Evolutionary conservation across 2,797 vertebrate species (phyloP), one percentile per base, ranked within the genome.

Genomic region (Lacerta agilis): DNA sequence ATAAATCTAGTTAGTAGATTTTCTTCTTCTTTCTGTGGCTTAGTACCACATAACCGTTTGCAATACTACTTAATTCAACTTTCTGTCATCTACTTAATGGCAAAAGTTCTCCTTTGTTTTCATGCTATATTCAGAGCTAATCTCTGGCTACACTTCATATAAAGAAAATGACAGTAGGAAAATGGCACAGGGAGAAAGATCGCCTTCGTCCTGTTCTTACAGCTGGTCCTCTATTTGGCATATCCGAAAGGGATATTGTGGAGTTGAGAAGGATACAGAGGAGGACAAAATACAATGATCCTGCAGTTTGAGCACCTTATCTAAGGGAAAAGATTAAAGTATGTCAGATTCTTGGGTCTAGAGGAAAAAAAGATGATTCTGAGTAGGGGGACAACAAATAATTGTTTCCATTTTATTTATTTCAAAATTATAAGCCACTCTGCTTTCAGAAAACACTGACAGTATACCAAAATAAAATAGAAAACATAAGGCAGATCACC

Each of bases 1-100:
- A 87, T 90, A 94, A 85, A 85, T 87, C 25, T 87, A 83, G n/a
- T 10, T 91, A 36, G 27, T 90, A 23, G 25, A 90, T 86, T 87
- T 86, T 78, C 38, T 75, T 55, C 49, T 55, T 55, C n/a, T 86
- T 86, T 2, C 61, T 86, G 41, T 69, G 29, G 3, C 25, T 83
- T 92, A 89, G 89, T 90, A 38, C 29, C 49, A 2, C 45, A 90
- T 83, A 17, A 33, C 79, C 87, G 88, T 73, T 72, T 85, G 5
- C 66, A 90, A 82, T 58, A 77, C 58, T 25, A 0, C 0, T 69
- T 83, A 87, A 5, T 58, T 88, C 29, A 69, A 2, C 82, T 78
- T 91, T 55, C 29, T 90, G 23, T 87, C 73, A 38, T 11, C 13
- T 33, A 83, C 18, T 73, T 82, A 79, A 38, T 88, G 86, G 23